phyloP scores from a whole-genome alignment of 2,888 invertebrate species.

The Reticulitermes lucifugus region DNA sequence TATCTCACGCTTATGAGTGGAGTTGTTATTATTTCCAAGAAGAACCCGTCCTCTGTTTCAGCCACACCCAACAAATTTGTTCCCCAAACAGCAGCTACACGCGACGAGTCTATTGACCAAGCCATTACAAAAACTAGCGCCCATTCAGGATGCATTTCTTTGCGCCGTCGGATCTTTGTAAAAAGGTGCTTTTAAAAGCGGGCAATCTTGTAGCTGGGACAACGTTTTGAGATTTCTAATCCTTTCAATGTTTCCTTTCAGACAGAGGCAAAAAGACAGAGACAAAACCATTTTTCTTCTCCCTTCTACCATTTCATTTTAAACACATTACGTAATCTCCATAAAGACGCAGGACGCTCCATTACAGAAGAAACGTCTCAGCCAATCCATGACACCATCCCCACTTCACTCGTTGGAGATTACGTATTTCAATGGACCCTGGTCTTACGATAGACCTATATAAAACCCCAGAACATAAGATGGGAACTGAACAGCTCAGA shows the following conservation, averaged over 20 bases:
- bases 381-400: neutral
- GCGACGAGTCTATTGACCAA: slow-evolving; percentile 18
- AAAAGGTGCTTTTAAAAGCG: slow-evolving; percentile 6
- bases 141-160: slow-evolving; percentile 9
- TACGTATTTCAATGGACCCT: neutral
- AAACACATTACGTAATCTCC: slow-evolving; percentile 41
- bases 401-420: neutral
- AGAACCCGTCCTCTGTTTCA: slow-evolving; percentile 2
- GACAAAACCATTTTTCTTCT: slow-evolving; percentile 12
- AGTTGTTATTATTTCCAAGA: neutral
- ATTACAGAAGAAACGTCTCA: neutral
- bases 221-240: slow-evolving; percentile 18
- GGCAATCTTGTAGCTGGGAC: neutral
- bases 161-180: neutral
- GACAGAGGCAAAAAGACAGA: neutral
- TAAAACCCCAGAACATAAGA: too few relatives aligned
- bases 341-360: slow-evolving; percentile 24
- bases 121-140: slow-evolving; percentile 1
- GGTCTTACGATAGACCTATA: too few relatives aligned
- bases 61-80: slow-evolving; percentile 15
- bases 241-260: slow-evolving; percentile 19
- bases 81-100: neutral
- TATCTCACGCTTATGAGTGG: too few relatives aligned
- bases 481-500: too few relatives aligned
- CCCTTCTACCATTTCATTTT: slow-evolving; percentile 22